Evolutionary conservation across 2,888 invertebrate genomes (phyloP), one percentile per base, ranked within the genome.

Genomic region (Clostera curtula): DNA sequence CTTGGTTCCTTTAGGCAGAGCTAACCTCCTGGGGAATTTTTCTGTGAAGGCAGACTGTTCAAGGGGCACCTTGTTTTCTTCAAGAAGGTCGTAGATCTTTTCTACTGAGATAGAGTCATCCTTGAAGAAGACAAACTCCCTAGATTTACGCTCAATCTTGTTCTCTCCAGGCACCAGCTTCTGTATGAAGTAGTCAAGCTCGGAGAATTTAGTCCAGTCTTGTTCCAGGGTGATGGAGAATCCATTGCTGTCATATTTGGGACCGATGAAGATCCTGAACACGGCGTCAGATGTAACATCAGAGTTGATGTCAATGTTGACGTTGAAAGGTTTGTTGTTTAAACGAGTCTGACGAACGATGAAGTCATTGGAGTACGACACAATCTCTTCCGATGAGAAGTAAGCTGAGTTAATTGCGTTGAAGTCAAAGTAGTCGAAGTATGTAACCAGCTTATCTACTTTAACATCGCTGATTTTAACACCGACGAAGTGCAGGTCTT

Each of bases 1-100:
- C 20, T 70, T 71, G 46, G 84, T 88, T 56, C 93, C 93, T 58
- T 85, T 90, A 20, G 93, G 93, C 34, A 93, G 65, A 54, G 92
- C 71, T 25, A 92, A 74, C 41, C 91, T 88, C 32, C 87, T 84
- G 2, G 93, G 93, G 74, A 89, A 85, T 27, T 86, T 86, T 38
- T 85, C 87, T 46, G 87, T 80, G 20, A 79, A 67, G 36, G 84
- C 77, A 27, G 75, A 75, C 63, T 84, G 82, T 42, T 87, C 84
- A 42, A 75, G 46, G 7, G 86, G 85, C 51, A 89, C 82, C 39
- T 73, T 49, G 23, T 63, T 61, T 40, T 89, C 85, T n/a, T 79
- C 67, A 43, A 89, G 72, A 24, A 89, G 77, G 33, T 86, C 82
- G 62, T 85, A 85, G 27, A 92, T 69, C 30, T 89, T 82, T 15